phyloP scores from a whole-genome alignment of 1,140 invertebrate genomes.

The Penaeus vannamei region DNA sequence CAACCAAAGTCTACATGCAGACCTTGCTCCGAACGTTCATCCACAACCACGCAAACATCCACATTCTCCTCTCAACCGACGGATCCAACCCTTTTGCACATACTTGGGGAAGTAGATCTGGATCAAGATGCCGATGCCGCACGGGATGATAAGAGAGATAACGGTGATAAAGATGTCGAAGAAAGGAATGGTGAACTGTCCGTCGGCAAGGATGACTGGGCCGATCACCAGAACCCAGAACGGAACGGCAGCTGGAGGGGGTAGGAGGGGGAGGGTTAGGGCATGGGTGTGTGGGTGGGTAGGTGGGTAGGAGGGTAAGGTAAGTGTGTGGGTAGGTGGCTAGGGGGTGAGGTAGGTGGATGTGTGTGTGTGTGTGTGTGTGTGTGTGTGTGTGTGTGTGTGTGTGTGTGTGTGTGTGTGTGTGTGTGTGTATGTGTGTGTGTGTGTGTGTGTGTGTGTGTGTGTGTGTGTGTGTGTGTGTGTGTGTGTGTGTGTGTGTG shows the following conservation, averaged over 20 bases:
- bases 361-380: too few species aligned
- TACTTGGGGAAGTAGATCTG: constrained; percentile 76
- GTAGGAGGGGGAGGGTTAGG: not conserved
- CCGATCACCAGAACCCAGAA: constrained; percentile 67
- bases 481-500: too few species aligned
- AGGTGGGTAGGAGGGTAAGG: not conserved
- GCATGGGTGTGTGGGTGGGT: not conserved
- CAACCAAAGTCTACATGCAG: too few species aligned
- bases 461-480: too few species aligned
- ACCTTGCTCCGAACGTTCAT: too few species aligned
- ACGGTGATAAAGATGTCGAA: constrained; percentile 83
- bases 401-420: too few species aligned
- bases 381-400: too few species aligned
- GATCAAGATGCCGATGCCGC: constrained; percentile 73
- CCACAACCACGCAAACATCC: too few species aligned
- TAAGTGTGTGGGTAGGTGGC: too few species aligned
- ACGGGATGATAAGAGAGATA: constrained; percentile 84
- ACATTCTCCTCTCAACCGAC: not conserved
- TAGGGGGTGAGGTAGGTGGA: too few species aligned
- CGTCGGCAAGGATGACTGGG: constrained; percentile 81
- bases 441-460: too few species aligned
- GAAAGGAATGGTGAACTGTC: constrained; percentile 85
- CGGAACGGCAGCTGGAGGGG: constrained; percentile 50
- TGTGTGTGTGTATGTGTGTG: too few species aligned
- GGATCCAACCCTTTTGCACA: constrained; percentile 35